phyloP scores from a whole-genome alignment of 2,113 vertebrate genomes.

The Aepyceros melampus region DNA sequence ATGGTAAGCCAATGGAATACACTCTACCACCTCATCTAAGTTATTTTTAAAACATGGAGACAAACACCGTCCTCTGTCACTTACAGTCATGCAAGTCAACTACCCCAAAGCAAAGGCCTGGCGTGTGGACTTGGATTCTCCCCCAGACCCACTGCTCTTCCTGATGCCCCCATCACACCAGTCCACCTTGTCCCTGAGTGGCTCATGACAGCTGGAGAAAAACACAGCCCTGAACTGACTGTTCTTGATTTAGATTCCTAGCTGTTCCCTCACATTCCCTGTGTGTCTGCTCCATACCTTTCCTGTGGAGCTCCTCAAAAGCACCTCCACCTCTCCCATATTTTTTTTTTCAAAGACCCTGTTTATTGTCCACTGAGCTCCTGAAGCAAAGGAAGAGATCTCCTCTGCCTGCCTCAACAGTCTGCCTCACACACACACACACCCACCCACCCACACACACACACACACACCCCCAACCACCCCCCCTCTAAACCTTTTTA shows the following conservation, averaged over 20 bases:
- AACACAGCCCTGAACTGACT: fast-evolving
- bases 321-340: background rate
- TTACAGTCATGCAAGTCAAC: background rate
- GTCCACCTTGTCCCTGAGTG: background rate
- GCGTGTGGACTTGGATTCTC: background rate
- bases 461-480: too few species aligned
- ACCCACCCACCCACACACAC: background rate
- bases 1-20: background rate
- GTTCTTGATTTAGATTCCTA: background rate
- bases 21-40: background rate
- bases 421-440: background rate
- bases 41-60: background rate
- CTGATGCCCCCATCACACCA: background rate
- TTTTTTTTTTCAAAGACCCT: background rate
- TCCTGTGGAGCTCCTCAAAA: background rate
- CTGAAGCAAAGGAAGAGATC: background rate
- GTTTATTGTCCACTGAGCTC: background rate
- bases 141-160: background rate
- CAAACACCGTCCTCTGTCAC: background rate
- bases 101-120: background rate
- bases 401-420: background rate
- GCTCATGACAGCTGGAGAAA: background rate
- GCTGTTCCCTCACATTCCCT: background rate
- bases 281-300: background rate
- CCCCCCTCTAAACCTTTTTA: background rate